Evolutionary conservation across 2,113 vertebrate genomes (phyloP), one percentile per base, ranked within the genome.

Genomic region (Egretta garzetta): DNA sequence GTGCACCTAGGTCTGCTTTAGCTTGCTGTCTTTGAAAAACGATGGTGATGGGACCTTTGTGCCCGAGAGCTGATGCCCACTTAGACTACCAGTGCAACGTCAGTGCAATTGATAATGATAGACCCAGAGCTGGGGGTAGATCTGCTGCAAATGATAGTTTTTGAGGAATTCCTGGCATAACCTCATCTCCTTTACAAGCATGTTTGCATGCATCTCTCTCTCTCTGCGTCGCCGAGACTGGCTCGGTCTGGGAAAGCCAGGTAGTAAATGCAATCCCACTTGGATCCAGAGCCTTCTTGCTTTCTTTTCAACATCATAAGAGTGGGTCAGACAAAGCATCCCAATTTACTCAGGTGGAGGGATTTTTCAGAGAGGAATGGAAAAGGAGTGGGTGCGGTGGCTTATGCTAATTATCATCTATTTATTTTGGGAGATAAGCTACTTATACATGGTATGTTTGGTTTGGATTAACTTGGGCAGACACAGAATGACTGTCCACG

Each of bases 361-460:
- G 55, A 63, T 67, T 81, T 94, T 92, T 80, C 53, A 74, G 70
- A 62, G 58, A 81, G 70, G 33, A 92, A 74, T 87, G 86, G 77
- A 84, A 83, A 92, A 90, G 49, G 14, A 96, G 55, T 73, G 89
- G 95, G 91, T 88, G 94, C 1, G 2, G 87, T 87, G 60, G 73
- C 64, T 96, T 95, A 95, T 93, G 88, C 92, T 97, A 97, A 97
- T 97, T 80, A 95, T 81, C 92, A 84, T 90, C 94, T 96, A 96
- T 96, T 97, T 97, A 94, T 96, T 97, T 96, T 79, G 85, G 76
- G 85, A 97, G 93, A 97, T 97, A 97, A 95, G 86, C 90, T 96
- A 87, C 92, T 97, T 95, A 96, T 80, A 94, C 84, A 76, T 80
- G 80, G 85, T 80, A 79, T 97, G 96, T 96, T 97, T 97, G 89